Conservation (phyloP, 2,797 vertebrate species). For the Denticeps clupeoides region DNA sequence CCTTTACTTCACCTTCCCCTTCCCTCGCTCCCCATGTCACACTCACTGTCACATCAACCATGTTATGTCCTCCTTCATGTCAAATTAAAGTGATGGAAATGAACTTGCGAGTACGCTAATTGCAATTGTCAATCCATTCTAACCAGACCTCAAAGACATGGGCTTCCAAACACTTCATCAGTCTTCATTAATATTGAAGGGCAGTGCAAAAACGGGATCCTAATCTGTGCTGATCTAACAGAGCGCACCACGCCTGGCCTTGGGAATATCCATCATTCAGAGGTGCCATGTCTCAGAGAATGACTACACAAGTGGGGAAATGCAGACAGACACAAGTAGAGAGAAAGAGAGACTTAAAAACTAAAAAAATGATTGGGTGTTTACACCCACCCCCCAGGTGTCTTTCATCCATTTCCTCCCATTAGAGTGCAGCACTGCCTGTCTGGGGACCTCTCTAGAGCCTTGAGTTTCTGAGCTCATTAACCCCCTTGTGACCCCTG, state of each 20-base stretch:
- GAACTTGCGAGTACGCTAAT: conserved; percentile 69
- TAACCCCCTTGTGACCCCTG: conserved; percentile 18
- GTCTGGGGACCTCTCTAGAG: conserved; percentile 6
- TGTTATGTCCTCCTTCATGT: conserved; percentile 57
- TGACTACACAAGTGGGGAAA: neutral
- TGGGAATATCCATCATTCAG: neutral
- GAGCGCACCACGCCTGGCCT: conserved; percentile 10
- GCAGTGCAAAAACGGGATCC: conserved; percentile 37
- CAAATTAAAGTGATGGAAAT: conserved; percentile 71
- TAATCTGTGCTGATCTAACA: conserved; percentile 50
- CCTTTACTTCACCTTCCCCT: neutral
- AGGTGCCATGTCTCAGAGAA: neutral
- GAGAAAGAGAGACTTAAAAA: neutral
- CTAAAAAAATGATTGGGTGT: neutral
- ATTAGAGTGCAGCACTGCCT: neutral
- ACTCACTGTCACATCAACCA: neutral
- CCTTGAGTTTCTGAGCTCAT: conserved; percentile 13
- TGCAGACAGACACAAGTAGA: neutral
- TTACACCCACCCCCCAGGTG: neutral
- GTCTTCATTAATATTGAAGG: conserved; percentile 72
- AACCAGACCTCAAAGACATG: conserved; percentile 56
- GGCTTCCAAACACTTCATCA: conserved; percentile 65
- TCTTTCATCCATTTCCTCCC: neutral
- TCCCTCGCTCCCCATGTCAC: neutral
- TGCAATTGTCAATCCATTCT: conserved; percentile 71